Evolutionary conservation across 2,113 vertebrate genomes (phyloP).

Genomic region (Gopherus flavomarginatus): DNA sequence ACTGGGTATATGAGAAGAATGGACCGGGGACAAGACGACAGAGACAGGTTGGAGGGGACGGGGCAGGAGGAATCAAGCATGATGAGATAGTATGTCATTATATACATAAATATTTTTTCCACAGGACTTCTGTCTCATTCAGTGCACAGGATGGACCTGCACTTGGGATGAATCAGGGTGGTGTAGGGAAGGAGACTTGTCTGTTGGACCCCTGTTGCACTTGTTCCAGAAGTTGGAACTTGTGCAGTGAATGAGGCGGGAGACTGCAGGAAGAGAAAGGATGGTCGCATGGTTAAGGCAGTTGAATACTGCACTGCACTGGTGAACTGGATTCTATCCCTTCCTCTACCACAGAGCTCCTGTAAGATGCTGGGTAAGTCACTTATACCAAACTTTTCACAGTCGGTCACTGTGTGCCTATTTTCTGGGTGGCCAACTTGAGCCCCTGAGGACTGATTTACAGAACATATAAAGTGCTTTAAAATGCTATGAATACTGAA

Average conservation of each 20-base stretch:
- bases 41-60: background rate
- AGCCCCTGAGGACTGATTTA: background rate
- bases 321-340: background rate
- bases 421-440: background rate
- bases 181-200: background rate
- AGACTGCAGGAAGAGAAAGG: background rate
- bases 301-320: background rate
- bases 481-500: background rate
- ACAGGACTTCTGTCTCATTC: background rate
- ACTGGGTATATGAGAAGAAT: background rate
- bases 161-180: background rate
- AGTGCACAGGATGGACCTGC: background rate
- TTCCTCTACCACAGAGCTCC: background rate
- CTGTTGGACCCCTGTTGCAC: background rate
- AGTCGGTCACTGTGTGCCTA: background rate
- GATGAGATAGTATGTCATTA: background rate
- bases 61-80: background rate
- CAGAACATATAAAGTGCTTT: background rate
- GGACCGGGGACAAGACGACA: background rate
- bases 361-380: background rate
- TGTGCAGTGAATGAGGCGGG: accelerated
- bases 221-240: background rate
- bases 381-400: background rate
- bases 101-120: background rate
- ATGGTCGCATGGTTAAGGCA: background rate